Evolutionary conservation across 2,888 invertebrate genomes (phyloP).

Genomic region (Acleris holmiana): DNA sequence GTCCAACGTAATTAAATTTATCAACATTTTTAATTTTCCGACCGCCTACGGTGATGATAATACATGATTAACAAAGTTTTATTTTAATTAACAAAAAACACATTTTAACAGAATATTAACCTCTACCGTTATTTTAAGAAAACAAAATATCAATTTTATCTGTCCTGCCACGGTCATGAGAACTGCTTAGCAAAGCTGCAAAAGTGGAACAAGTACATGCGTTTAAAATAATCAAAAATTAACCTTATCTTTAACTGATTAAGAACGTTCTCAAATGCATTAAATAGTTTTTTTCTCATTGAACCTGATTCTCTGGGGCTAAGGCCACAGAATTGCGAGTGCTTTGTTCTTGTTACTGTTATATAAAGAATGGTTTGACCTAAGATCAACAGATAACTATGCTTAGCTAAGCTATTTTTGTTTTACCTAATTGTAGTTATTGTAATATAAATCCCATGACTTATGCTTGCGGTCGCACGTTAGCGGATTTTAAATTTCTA

Average conservation of each 20-base stretch:
- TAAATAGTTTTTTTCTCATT: constrained; percentile 15
- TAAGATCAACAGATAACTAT: background rate
- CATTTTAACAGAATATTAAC: constrained; percentile 22
- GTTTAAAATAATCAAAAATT: background rate
- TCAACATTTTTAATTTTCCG: too few species aligned
- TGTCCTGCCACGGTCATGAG: constrained; percentile 28
- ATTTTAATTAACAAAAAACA: constrained; percentile 7
- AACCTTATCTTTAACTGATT: constrained; percentile 5
- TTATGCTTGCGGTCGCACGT: too few species aligned
- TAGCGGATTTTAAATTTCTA: too few species aligned
- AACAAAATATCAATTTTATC: constrained; percentile 26
- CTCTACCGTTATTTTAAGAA: constrained; percentile 11
- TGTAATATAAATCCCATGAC: too few species aligned
- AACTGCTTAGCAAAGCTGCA: constrained; percentile 9
- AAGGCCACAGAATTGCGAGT: constrained; percentile 16
- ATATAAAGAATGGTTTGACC: constrained; percentile 7
- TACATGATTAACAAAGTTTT: background rate
- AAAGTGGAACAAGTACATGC: constrained; percentile 17
- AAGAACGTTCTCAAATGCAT: background rate
- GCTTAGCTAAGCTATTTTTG: background rate
- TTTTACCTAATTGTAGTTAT: too few species aligned
- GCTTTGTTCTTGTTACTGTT: constrained; percentile 2
- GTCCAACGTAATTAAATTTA: too few species aligned
- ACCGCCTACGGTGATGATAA: background rate
- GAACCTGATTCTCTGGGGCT: constrained; percentile 23